Conservation (phyloP, 2,888 invertebrate species). For the Tortricodes alternella region DNA sequence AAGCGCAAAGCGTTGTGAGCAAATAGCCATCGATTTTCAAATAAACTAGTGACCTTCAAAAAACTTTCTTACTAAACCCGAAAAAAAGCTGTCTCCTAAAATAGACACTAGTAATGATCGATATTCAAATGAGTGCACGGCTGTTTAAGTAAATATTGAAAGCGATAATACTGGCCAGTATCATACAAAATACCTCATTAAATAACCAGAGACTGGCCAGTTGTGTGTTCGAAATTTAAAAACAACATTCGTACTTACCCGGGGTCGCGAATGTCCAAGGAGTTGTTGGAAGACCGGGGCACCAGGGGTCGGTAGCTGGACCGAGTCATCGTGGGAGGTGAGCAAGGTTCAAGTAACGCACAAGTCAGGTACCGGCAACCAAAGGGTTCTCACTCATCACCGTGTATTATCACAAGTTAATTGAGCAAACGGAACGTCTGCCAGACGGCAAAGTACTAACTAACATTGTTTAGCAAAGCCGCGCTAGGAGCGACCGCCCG, state of each 20-base stretch:
- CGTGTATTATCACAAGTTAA: conserved; percentile 38
- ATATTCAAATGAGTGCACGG: neutral
- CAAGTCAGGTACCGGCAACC: neutral
- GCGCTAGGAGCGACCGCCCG: conserved; percentile 43
- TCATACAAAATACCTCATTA: too few relatives aligned
- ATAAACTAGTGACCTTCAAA: too few relatives aligned
- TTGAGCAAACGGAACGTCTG: conserved; percentile 57
- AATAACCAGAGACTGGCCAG: neutral
- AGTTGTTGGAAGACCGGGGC: conserved; percentile 68
- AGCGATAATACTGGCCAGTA: neutral
- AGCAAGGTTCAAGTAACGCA: neutral
- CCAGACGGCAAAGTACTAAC: conserved; percentile 59
- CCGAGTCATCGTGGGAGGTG: conserved; percentile 58
- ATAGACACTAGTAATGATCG: neutral
- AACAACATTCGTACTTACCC: conserved; percentile 69
- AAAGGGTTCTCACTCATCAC: conserved; percentile 39
- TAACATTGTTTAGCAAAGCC: conserved; percentile 52
- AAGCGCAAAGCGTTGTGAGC: too few relatives aligned
- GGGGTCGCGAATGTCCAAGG: conserved; percentile 63
- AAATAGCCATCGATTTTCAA: too few relatives aligned
- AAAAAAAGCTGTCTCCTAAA: too few relatives aligned
- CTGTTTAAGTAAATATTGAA: neutral
- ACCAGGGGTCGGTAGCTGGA: conserved; percentile 74
- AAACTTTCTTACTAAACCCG: too few relatives aligned
- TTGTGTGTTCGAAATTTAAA: conserved; percentile 16